A percentile compares a stretch with the other conserved stretches of the same genome.
Conservation (phyloP, 2,888 invertebrate genomes). For the Dorcus parallelipipedus region DNA sequence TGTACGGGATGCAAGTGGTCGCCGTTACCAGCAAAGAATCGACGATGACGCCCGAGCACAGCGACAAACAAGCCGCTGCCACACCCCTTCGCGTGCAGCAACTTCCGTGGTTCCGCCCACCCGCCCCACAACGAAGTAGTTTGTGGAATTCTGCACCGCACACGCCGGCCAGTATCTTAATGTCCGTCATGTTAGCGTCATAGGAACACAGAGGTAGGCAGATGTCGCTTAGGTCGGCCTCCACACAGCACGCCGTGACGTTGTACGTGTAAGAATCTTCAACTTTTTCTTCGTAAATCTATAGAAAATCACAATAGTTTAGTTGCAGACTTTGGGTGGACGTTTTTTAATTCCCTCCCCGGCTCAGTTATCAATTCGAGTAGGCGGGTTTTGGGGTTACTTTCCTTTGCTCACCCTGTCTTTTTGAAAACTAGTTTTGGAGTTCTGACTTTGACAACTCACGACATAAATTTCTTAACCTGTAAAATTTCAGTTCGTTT, state of each 20-base stretch:
- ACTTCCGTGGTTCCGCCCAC: constrained; percentile 70
- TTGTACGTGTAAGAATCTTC: constrained; percentile 66
- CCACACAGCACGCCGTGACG: constrained; percentile 74
- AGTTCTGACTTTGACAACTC: too few relatives aligned
- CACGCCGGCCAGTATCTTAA: constrained; percentile 67
- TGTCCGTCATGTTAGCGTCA: constrained; percentile 77
- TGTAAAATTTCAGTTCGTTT: too few relatives aligned
- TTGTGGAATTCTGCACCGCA: constrained; percentile 77
- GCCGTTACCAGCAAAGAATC: constrained; percentile 59
- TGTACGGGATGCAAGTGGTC: constrained; percentile 73
- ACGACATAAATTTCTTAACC: too few relatives aligned
- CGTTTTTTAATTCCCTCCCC: too few relatives aligned
- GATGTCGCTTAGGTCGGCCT: constrained; percentile 63
- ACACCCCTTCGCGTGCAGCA: constrained; percentile 76
- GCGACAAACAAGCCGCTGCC: constrained; percentile 62
- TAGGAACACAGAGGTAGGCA: constrained; percentile 79
- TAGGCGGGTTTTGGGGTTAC: too few relatives aligned
- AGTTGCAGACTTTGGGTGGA: too few relatives aligned
- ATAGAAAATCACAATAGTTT: constrained; percentile 18
- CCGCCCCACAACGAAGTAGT: constrained; percentile 61
- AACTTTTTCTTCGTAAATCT: constrained; percentile 60
- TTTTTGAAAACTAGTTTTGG: too few relatives aligned
- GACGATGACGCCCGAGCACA: constrained; percentile 68
- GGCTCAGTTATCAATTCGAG: too few relatives aligned
- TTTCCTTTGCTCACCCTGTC: neutral